These are phyloP conservation scores for Dendrocopos noguchii DNA, from an alignment of 2,113 vertebrate species.

Conservation along the genomic window DNA sequence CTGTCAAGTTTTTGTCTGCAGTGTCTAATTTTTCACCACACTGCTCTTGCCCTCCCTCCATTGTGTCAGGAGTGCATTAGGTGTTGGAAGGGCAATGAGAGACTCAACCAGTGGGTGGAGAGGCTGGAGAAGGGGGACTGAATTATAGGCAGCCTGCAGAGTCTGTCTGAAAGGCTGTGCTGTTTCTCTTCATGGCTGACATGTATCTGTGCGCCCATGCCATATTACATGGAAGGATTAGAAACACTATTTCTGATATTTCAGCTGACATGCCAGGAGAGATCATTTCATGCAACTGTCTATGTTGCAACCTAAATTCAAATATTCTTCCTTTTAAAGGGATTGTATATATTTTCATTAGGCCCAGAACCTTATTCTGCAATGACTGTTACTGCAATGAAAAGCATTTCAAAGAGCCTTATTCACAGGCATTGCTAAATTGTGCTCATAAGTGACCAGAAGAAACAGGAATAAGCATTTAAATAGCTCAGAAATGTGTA, in stretches of 20 bases:
- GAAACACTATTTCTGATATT: constrained; percentile 55
- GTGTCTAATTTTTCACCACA: constrained; percentile 59
- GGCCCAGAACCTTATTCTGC: not conserved
- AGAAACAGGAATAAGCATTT: not conserved
- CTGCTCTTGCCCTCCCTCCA: constrained; percentile 43
- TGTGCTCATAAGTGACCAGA: not conserved
- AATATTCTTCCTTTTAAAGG: constrained; percentile 8
- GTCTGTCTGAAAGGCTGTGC: constrained; percentile 7
- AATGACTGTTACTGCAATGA: not conserved
- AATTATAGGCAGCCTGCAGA: not conserved
- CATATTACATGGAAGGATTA: constrained; percentile 45
- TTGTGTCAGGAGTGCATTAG: constrained; percentile 69
- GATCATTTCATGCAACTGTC: constrained; percentile 29
- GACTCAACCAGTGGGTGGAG: constrained; percentile 44
- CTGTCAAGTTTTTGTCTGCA: constrained; percentile 66
- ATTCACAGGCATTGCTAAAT: not conserved
- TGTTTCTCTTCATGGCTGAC: not conserved
- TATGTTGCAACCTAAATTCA: constrained; percentile 32
- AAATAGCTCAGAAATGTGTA: not conserved
- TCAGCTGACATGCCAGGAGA: constrained; percentile 45
- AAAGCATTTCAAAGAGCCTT: not conserved
- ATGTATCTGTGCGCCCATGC: not conserved
- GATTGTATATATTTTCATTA: not conserved
- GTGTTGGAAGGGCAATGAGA: constrained; percentile 65
- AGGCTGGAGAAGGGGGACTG: not conserved